Base-by-base conservation (phyloP, 2,113 vertebrate genomes). In the Dinomys branickii region DNA sequence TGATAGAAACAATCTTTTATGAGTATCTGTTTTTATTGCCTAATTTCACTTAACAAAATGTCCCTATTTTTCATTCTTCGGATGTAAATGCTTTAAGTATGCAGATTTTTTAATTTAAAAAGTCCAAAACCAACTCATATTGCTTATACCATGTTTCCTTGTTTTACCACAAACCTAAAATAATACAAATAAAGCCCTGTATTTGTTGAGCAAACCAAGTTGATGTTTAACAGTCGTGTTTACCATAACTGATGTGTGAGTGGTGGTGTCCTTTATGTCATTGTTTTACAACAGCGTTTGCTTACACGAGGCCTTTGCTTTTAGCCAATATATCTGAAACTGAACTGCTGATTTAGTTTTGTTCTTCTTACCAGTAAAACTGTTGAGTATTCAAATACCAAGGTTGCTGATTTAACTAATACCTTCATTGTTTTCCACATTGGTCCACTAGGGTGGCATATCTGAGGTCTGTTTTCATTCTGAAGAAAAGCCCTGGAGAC, bases 261-360 rank as follows among this genome's bases (percentile, higher is more conserved):
- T 98, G 78, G 98, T 98, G 96, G 96, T 98, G 97, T 98, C 97
- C 95, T 98, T 94, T 96, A 94, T 97, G 97, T 98, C 96, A 97
- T 98, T 98, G 97, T 98, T 99, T 97, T 98, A 97, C 96, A 98
- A 97, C 96, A 96, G 65, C 98, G 97, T 98, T 98, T 99, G 97
- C 98, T 98, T 99, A 98, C 82, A 98, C 52, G 90, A 98, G 97
- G 95, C 92, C 96, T 98, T 98, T 98, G 69, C 95, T 98, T 98
- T 98, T 97, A 83, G 67, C 93, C 96, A 52, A 1, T 98, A 78
- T 98, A 63, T 99, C 98, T 98, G 97, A 98, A 98, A 98, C 98
- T 96, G 94, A 97, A 71, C 98, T 97, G 41, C 95, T 98, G 95
- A 97, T 98, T 91, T 98, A 93, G 96, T 98, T 98, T 97, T 96